phyloP scores from a whole-genome alignment of 1,140 invertebrate genomes.

The Drusus annulatus region DNA sequence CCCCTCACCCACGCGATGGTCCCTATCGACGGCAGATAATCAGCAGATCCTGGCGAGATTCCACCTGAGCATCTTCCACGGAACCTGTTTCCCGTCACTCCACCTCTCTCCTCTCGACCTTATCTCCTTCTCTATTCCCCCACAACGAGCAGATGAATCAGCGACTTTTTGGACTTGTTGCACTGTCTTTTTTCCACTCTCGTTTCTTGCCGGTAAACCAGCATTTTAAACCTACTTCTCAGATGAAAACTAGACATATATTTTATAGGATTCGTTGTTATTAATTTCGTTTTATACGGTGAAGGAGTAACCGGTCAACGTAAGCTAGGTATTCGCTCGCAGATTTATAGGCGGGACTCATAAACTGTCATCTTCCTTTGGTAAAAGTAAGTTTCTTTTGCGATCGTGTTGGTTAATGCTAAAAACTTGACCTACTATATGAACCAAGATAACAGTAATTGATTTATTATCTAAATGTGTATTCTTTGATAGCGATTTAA shows the following conservation, averaged over 20 bases:
- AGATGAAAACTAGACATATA: constrained; percentile 3
- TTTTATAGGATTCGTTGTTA: constrained; percentile 6
- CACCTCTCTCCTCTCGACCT: neutral
- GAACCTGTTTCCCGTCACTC: constrained; percentile 24
- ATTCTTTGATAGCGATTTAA: no score
- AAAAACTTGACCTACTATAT: no score
- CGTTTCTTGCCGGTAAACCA: neutral
- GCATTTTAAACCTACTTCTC: neutral
- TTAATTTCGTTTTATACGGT: no score
- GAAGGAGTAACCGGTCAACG: no score
- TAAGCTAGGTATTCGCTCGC: no score
- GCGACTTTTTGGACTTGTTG: neutral
- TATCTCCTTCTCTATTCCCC: neutral
- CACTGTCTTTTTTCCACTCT: neutral
- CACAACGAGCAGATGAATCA: constrained; percentile 1
- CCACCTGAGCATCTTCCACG: constrained; percentile 3
- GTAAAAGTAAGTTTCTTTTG: no score
- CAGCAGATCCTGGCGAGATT: constrained; percentile 7
- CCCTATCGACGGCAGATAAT: constrained; percentile 22
- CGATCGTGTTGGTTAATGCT: no score
- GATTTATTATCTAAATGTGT: no score
- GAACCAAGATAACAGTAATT: no score
- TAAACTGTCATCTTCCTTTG: no score
- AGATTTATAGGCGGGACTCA: no score
- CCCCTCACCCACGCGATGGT: neutral